Conservation (phyloP, 1,140 invertebrate species). For the Calliopsis andreniformis region DNA sequence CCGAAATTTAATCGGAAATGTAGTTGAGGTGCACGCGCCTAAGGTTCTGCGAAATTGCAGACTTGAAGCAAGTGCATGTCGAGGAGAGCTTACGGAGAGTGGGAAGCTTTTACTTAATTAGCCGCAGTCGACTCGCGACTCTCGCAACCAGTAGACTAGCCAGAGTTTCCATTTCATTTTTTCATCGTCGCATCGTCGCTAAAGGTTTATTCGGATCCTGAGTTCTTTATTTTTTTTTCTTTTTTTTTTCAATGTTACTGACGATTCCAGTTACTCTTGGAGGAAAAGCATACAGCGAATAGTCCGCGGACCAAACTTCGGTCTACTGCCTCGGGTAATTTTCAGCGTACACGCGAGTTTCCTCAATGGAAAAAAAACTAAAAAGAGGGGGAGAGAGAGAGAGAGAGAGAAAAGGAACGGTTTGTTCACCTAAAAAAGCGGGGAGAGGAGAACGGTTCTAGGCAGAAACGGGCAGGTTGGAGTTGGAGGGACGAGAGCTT, state of each 20-base stretch:
- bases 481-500: not conserved
- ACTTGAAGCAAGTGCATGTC: not conserved
- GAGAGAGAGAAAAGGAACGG: not conserved
- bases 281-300: no score
- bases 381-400: no score
- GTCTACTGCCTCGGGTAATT: conserved; percentile 7
- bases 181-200: not conserved
- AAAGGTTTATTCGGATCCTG: not conserved
- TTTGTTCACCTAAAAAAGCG: conserved; percentile 17
- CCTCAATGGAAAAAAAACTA: no score
- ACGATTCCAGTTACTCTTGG: no score
- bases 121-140: conserved; percentile 1
- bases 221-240: no score
- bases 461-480: not conserved
- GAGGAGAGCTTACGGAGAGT: conserved; percentile 6
- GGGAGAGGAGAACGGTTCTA: not conserved
- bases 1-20: not conserved
- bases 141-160: not conserved
- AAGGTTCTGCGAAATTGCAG: no score
- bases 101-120: conserved; percentile 39
- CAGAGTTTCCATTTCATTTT: not conserved
- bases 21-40: no score
- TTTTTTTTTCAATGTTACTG: no score
- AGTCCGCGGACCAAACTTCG: not conserved
- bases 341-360: conserved; percentile 2